Conservation (phyloP, 2,888 invertebrate species). For the Blomia tropicalis region DNA sequence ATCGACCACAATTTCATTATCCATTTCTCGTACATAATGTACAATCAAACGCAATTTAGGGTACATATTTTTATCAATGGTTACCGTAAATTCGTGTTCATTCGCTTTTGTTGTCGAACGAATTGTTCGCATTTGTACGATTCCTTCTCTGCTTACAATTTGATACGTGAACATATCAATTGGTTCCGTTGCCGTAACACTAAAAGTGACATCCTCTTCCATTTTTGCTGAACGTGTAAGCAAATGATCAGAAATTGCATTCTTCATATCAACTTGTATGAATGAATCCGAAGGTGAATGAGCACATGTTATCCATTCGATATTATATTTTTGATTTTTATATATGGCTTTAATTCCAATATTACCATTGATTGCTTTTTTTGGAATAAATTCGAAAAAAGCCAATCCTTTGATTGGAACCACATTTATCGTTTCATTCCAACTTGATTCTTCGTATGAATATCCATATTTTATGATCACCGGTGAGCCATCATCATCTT, state of each 20-base stretch:
- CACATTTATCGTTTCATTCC: constrained; percentile 32
- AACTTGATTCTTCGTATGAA: constrained; percentile 32
- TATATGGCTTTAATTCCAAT: constrained; percentile 26
- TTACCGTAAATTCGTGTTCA: constrained; percentile 33
- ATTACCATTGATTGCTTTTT: neutral
- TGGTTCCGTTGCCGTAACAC: constrained; percentile 27
- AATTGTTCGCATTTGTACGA: constrained; percentile 32
- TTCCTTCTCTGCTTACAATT: constrained; percentile 36
- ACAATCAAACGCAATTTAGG: constrained; percentile 35
- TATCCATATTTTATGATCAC: constrained; percentile 26
- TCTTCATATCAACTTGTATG: constrained; percentile 27
- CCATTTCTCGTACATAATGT: constrained; percentile 36
- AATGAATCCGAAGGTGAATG: constrained; percentile 29
- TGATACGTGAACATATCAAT: constrained; percentile 28
- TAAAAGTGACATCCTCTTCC: constrained; percentile 28
- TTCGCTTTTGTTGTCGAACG: constrained; percentile 23
- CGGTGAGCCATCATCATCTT: constrained; percentile 27
- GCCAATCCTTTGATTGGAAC: constrained; percentile 41
- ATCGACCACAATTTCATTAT: constrained; percentile 40
- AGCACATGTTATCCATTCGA: constrained; percentile 24
- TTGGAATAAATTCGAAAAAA: neutral
- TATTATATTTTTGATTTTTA: constrained; percentile 25
- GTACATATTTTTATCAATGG: constrained; percentile 35
- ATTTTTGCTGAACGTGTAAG: constrained; percentile 8
- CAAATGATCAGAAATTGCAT: constrained; percentile 20